phyloP scores from a whole-genome alignment of 92 coral and sea anemone species.

The Pocillopora grandis region DNA sequence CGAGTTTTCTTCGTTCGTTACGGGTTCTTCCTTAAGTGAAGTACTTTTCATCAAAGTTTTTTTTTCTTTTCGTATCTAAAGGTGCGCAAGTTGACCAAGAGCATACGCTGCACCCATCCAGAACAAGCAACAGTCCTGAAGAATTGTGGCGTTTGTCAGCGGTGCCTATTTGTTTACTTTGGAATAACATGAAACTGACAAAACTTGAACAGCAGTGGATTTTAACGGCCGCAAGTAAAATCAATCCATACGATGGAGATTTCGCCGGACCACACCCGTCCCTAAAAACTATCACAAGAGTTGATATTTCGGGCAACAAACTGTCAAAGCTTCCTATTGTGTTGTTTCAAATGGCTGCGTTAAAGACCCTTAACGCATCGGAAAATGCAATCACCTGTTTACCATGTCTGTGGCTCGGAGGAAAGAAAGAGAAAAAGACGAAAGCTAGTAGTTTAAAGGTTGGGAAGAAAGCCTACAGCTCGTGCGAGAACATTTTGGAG shows the following conservation, averaged over 20 bases:
- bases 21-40: background rate
- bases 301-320: slow-evolving; percentile 81
- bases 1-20: background rate
- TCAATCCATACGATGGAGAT: slow-evolving; percentile 69
- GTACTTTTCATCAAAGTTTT: background rate
- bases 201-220: slow-evolving; percentile 85
- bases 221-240: slow-evolving; percentile 69
- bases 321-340: slow-evolving; percentile 78
- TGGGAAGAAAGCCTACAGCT: slow-evolving; percentile 58
- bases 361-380: slow-evolving; percentile 76
- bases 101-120: slow-evolving; percentile 83
- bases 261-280: slow-evolving; percentile 65
- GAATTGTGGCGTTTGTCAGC: slow-evolving; percentile 74
- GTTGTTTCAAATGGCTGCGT: slow-evolving; percentile 83
- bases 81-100: slow-evolving; percentile 91
- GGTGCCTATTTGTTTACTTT: slow-evolving; percentile 77
- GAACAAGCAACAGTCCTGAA: slow-evolving; percentile 73
- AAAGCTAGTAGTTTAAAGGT: slow-evolving; percentile 14
- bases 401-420: slow-evolving; percentile 74
- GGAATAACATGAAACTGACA: slow-evolving; percentile 79
- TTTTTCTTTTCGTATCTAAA: slow-evolving; percentile 11
- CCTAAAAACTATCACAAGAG: slow-evolving; percentile 81
- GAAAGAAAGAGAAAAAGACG: slow-evolving; percentile 24
- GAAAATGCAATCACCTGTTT: slow-evolving; percentile 65
- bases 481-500: slow-evolving; percentile 67